A percentile compares a stretch with the other conserved stretches of the same genome.
These are phyloP conservation scores for Eueides isabella DNA, from an alignment of 1,140 invertebrate genomes.

Conservation along the genomic window DNA sequence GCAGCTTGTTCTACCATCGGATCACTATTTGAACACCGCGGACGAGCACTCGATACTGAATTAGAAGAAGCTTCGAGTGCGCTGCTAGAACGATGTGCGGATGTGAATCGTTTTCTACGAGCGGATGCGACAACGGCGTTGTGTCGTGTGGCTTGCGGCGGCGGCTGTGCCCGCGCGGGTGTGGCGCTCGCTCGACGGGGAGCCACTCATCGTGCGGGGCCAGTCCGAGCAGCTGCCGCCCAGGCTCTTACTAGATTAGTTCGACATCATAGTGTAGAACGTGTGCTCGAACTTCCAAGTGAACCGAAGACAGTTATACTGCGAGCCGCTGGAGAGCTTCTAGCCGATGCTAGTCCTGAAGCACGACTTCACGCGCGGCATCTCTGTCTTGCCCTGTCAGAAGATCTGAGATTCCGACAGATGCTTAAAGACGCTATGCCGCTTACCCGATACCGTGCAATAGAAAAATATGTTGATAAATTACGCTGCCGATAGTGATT, in stretches of 20 bases:
- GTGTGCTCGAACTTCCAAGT: constrained; percentile 87
- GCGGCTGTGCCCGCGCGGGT: constrained; percentile 75
- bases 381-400: constrained; percentile 84
- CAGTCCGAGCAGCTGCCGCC: constrained; percentile 91
- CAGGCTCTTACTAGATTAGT: constrained; percentile 88
- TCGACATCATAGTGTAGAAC: constrained; percentile 88
- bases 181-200: constrained; percentile 81
- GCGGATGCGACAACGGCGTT: constrained; percentile 93
- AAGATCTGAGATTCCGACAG: constrained; percentile 85
- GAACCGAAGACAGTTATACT: constrained; percentile 92
- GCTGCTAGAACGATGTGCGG: constrained; percentile 93
- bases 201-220: constrained; percentile 91
- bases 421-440: constrained; percentile 86
- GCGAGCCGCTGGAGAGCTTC: constrained; percentile 89
- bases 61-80: constrained; percentile 91
- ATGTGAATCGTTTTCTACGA: constrained; percentile 95
- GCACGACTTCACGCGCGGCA: constrained; percentile 89
- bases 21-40: constrained; percentile 88
- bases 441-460: constrained; percentile 85
- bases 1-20: constrained; percentile 91
- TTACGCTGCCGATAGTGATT: constrained; percentile 58
- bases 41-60: constrained; percentile 91
- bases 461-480: constrained; percentile 84
- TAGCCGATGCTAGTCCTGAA: constrained; percentile 93
- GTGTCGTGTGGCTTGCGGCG: constrained; percentile 89